Base-by-base conservation (phyloP, 2,888 invertebrate species). In the Conchocele bisecta region DNA sequence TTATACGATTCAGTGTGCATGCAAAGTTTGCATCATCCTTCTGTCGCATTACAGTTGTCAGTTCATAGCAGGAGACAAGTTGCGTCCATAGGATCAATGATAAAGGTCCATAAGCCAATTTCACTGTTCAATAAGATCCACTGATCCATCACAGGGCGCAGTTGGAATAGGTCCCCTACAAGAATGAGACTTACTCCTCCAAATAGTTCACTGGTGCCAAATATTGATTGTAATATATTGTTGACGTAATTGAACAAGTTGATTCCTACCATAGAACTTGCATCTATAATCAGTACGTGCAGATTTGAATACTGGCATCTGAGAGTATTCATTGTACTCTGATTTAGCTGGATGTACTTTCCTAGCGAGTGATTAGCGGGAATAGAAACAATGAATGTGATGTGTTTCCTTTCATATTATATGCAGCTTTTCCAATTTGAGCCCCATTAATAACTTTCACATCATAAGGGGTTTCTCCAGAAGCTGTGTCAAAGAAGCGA, bases 211-310 rank as follows among this genome's bases (percentile, higher is more conserved):
- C n/a, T n/a, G n/a, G n/a, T n/a, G n/a, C n/a, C n/a, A n/a, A n/a
- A n/a, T n/a, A n/a, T n/a, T n/a, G n/a, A n/a, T n/a, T n/a, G n/a
- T n/a, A n/a, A n/a, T n/a, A n/a, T n/a, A n/a, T n/a, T n/a, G 33
- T 65, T 53, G 28, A 35, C 54, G n/a, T 41, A 5, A 60, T 58
- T 42, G 39, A 65, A 64, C 70, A 71, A 22, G 70, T n/a, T n/a
- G n/a, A n/a, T n/a, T n/a, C n/a, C n/a, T n/a, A n/a, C n/a, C n/a
- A n/a, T n/a, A n/a, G n/a, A 71, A 15, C 70, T 28, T 57, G 71
- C 63, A 53, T 75, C 75, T 22, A 61, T 72, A 29, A 67, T 63
- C 13, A 61, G 9, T 13, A 72, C 31, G n/a, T 41, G 42, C 28
- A 72, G 9, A 15, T 60, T 39, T 3, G 22, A 29, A 46, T 51